Base-by-base conservation (phyloP, 2,888 invertebrate species). In the Gymnocheta viridis region DNA sequence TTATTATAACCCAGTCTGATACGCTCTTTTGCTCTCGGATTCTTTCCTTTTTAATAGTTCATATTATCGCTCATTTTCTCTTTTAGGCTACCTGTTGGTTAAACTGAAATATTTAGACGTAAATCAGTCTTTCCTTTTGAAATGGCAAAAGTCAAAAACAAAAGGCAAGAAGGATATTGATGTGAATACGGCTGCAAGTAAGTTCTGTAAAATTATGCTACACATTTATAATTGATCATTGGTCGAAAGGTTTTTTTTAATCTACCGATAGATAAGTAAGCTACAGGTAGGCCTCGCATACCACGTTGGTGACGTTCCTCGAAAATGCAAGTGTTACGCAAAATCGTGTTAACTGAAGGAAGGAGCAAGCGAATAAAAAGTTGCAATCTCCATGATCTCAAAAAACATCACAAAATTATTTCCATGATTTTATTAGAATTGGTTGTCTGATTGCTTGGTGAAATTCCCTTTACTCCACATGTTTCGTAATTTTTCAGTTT, bases 111-210 rank as follows among this genome's bases (percentile, higher is more conserved):
- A 67, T 44, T 24, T 9, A 66, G 35, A 38, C 2, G 35, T 60
- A 56, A 41, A 60, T 47, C 22, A 60, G 58, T 74, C 74, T 70
- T 82, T 76, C 76, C n/a, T 38, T 82, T 12, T 22, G 85, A 67
- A 86, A 82, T 35, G 82, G 86, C 82, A 88, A 88, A 90, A 89
- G 89, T 90, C 89, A 90, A 89, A 87, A 87, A 87, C 74, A 86
- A 85, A 85, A 81, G 79, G 51, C 64, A 70, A 82, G 56, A 62
- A 69, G 29, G 38, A 51, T 29, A 10, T 60, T n/a, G 19, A 12
- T 81, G 44, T 17, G 47, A 74, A 17, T 22, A 24, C n/a, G 70
- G 51, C 49, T 41, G 69, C 12, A 54, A 66, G 69, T 51, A 56
- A 44, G 58, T n/a, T 84, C 19, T 74, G 58, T 64, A 49, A 56